Conservation (phyloP, 2,797 vertebrate species). For the Gymnoscopelus microlampas region DNA sequence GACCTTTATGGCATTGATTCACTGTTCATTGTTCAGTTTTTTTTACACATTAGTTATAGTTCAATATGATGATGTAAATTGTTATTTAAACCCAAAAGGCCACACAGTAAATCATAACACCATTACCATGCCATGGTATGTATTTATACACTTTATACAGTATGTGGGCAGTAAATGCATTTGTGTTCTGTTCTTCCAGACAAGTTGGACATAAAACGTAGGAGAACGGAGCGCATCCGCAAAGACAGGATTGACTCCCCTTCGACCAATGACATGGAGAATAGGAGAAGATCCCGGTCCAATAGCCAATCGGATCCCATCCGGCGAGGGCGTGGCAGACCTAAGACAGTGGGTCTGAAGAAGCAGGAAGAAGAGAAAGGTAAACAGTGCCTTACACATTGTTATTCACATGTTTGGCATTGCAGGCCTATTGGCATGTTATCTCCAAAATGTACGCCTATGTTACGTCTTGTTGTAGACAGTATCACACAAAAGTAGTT, state of each 20-base stretch:
- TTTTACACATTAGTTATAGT: too few relatives aligned
- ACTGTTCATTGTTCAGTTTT: too few relatives aligned
- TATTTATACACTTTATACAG: not conserved
- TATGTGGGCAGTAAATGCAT: not conserved
- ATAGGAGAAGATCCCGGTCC: conserved; percentile 88
- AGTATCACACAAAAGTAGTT: too few relatives aligned
- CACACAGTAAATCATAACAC: too few relatives aligned
- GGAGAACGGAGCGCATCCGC: conserved; percentile 93
- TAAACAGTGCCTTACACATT: conserved; percentile 58
- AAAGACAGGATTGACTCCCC: conserved; percentile 90
- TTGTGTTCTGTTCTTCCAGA: conserved; percentile 72
- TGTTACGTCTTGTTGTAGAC: too few relatives aligned
- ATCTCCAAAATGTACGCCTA: not conserved
- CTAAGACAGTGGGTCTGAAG: conserved; percentile 91
- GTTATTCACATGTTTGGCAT: too few relatives aligned
- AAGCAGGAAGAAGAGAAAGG: conserved; percentile 97
- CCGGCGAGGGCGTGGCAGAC: conserved; percentile 91
- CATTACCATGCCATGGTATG: too few relatives aligned
- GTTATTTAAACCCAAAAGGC: too few relatives aligned
- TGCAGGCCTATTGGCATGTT: too few relatives aligned
- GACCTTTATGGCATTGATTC: not conserved
- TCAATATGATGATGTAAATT: too few relatives aligned
- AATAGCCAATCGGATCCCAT: conserved; percentile 95
- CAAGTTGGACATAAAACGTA: conserved; percentile 91
- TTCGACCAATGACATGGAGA: conserved; percentile 90